phyloP scores from a whole-genome alignment of 2,888 invertebrate genomes.

The Dermolepida albohirtum region DNA sequence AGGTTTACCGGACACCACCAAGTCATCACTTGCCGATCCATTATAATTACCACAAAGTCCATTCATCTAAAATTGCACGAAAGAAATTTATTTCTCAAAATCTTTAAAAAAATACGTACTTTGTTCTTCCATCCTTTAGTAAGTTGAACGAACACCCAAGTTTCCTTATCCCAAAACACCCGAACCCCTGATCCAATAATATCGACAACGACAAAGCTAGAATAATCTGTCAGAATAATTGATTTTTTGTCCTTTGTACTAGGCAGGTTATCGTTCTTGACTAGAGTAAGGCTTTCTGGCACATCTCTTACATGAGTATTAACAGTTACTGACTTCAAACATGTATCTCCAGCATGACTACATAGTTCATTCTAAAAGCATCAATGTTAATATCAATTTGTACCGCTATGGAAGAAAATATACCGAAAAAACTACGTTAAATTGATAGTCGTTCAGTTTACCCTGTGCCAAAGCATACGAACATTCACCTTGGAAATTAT shows the following conservation, averaged over 20 bases:
- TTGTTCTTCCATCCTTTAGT: background rate
- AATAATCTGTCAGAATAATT: constrained; percentile 2
- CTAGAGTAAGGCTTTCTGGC: constrained; percentile 1
- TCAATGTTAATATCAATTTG: too few relatives aligned
- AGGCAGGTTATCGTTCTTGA: background rate
- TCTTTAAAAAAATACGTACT: background rate
- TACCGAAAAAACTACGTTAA: constrained; percentile 6
- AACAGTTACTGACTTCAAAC: constrained; percentile 11
- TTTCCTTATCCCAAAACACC: constrained; percentile 20
- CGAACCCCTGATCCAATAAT: background rate
- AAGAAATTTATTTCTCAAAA: too few relatives aligned
- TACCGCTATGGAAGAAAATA: too few relatives aligned
- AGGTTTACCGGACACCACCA: background rate
- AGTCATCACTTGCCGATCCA: background rate
- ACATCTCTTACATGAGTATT: background rate
- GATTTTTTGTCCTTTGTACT: background rate
- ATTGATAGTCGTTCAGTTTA: background rate
- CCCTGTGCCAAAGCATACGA: constrained; percentile 10
- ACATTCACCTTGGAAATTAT: constrained; percentile 24
- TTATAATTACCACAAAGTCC: constrained; percentile 26
- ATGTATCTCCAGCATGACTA: constrained; percentile 15
- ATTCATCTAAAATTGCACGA: constrained; percentile 2
- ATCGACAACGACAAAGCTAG: background rate
- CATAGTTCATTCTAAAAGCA: constrained; percentile 13
- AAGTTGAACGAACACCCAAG: constrained; percentile 16